These are phyloP conservation scores for Drosophila suzukii DNA, from an alignment of 1,140 invertebrate species.

Conservation along the genomic window DNA sequence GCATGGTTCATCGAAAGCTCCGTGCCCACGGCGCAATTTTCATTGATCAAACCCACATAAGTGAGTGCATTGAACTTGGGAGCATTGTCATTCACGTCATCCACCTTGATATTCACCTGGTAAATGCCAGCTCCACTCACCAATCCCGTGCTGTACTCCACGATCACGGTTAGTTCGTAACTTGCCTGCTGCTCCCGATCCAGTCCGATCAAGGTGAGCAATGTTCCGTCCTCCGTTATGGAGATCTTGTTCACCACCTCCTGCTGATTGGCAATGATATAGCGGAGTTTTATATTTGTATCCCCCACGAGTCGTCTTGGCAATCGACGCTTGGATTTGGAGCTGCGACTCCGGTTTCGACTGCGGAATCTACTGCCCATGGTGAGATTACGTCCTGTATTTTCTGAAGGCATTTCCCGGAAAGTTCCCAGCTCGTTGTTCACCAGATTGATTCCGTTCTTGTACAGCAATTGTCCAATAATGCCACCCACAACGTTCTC, in stretches of 20 bases:
- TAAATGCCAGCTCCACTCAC: conserved; percentile 89
- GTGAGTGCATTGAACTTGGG: conserved; percentile 90
- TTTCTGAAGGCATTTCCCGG: conserved; percentile 44
- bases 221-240: conserved; percentile 91
- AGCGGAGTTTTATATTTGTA: conserved; percentile 85
- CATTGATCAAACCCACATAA: conserved; percentile 92
- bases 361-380: conserved; percentile 67
- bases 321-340: conserved; percentile 54
- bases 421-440: conserved; percentile 76
- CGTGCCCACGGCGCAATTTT: conserved; percentile 90
- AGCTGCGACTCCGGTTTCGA: conserved; percentile 56
- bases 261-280: conserved; percentile 92
- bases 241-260: conserved; percentile 91
- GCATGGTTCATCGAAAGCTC: conserved; percentile 89
- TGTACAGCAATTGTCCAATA: conserved; percentile 90
- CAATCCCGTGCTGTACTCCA: conserved; percentile 88
- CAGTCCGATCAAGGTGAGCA: conserved; percentile 90
- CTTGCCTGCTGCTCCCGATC: conserved; percentile 91
- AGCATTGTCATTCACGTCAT: conserved; percentile 96
- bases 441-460: conserved; percentile 85
- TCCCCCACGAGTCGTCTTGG: conserved; percentile 61
- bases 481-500: conserved; percentile 91
- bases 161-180: conserved; percentile 92
- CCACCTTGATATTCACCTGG: conserved; percentile 91
- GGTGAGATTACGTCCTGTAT: conserved; percentile 46